Conservation (phyloP, 1,140 invertebrate species). For the Ctenoplectra terminalis region DNA sequence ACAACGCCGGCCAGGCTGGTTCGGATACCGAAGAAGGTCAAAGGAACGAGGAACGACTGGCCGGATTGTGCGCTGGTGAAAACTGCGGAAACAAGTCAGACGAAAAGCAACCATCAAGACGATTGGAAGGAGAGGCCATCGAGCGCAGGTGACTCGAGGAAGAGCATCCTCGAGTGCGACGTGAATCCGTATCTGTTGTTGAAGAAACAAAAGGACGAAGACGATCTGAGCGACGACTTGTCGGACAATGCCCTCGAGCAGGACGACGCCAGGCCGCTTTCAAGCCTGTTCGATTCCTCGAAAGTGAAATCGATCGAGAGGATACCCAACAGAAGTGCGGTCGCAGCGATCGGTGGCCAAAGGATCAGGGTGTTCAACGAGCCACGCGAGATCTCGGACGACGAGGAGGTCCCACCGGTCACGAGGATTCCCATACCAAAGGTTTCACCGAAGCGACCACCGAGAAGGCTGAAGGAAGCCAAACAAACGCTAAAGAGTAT, state of each 20-base stretch:
- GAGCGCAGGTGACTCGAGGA: conserved; percentile 75
- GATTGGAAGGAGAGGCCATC: conserved; percentile 44
- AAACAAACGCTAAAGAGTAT: conserved; percentile 81
- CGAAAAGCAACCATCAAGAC: conserved; percentile 28
- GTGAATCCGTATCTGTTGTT: conserved; percentile 93
- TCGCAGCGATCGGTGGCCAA: conserved; percentile 82
- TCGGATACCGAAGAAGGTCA: conserved; percentile 28
- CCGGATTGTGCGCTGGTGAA: not conserved
- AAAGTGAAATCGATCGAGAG: conserved; percentile 81
- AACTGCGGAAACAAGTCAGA: conserved; percentile 11
- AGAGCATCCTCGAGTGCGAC: conserved; percentile 92
- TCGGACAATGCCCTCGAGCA: conserved; percentile 83
- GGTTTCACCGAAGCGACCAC: conserved; percentile 81
- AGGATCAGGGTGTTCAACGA: conserved; percentile 81
- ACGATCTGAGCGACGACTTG: conserved; percentile 81
- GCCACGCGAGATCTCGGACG: conserved; percentile 72
- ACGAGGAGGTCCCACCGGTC: conserved; percentile 67
- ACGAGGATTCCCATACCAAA: conserved; percentile 81
- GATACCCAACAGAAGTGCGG: conserved; percentile 75
- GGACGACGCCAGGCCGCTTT: conserved; percentile 65
- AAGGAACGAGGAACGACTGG: conserved; percentile 31
- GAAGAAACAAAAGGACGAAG: conserved; percentile 80
- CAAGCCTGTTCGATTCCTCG: conserved; percentile 73
- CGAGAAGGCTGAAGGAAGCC: conserved; percentile 76
- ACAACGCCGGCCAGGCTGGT: conserved; percentile 12